Conservation (phyloP, 1,140 invertebrate species). For the Pectinophora gossypiella region DNA sequence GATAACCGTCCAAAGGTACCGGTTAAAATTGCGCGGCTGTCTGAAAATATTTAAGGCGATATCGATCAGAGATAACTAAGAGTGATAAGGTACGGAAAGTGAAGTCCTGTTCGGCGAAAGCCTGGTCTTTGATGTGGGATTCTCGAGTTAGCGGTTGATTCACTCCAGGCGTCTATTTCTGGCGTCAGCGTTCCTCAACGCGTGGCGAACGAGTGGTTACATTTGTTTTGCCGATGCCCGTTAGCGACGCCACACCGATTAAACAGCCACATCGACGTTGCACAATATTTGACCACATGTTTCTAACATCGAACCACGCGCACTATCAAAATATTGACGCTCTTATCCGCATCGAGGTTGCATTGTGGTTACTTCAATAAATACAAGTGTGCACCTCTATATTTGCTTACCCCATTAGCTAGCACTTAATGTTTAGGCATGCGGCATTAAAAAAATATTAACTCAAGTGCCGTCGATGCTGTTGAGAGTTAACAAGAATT, state of each 20-base stretch:
- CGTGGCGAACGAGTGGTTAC: constrained; percentile 40
- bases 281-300: constrained; percentile 71
- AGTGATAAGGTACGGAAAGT: constrained; percentile 14
- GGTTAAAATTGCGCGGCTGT: background rate
- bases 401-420: constrained; percentile 63
- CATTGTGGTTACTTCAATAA: constrained; percentile 55
- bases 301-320: constrained; percentile 55
- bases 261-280: constrained; percentile 47
- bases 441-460: constrained; percentile 61
- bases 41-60: background rate
- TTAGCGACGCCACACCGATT: constrained; percentile 39
- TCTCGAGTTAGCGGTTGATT: constrained; percentile 55
- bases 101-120: constrained; percentile 41
- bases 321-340: constrained; percentile 72
- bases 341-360: constrained; percentile 54
- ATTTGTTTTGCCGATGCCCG: constrained; percentile 48
- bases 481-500: constrained; percentile 36
- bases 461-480: constrained; percentile 34
- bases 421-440: constrained; percentile 53
- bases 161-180: constrained; percentile 53
- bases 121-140: constrained; percentile 58
- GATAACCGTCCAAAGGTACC: no score
- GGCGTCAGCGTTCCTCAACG: constrained; percentile 19
- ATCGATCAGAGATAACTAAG: constrained; percentile 2
- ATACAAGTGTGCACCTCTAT: constrained; percentile 51